These are phyloP conservation scores for Tiliacea citrago DNA, from an alignment of 2,888 invertebrate genomes.

Conservation along the genomic window DNA sequence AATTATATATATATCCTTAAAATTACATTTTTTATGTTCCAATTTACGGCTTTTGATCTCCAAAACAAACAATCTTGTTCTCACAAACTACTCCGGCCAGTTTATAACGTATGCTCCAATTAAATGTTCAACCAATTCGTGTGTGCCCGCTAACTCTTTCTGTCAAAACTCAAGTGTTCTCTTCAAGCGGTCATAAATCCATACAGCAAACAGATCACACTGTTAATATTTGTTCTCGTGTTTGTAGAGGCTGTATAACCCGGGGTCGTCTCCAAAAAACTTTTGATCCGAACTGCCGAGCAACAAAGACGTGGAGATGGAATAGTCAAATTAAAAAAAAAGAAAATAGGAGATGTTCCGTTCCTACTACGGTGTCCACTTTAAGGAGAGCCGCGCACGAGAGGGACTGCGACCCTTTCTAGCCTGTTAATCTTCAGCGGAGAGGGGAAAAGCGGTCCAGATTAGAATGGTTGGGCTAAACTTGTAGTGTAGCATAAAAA, in stretches of 20 bases:
- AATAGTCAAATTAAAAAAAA: slow-evolving; percentile 83
- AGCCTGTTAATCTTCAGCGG: slow-evolving; percentile 69
- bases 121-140: slow-evolving; percentile 77
- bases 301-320: slow-evolving; percentile 81
- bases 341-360: slow-evolving; percentile 81
- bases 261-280: slow-evolving; percentile 71
- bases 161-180: slow-evolving; percentile 73
- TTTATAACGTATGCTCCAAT: slow-evolving; percentile 65
- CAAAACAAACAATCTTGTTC: slow-evolving; percentile 40
- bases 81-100: slow-evolving; percentile 51
- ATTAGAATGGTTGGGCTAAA: slow-evolving; percentile 81
- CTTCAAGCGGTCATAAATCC: slow-evolving; percentile 81
- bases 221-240: slow-evolving; percentile 82
- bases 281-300: slow-evolving; percentile 77
- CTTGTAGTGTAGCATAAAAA: slow-evolving; percentile 87
- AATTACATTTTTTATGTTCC: slow-evolving; percentile 47
- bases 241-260: slow-evolving; percentile 67
- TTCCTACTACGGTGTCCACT: slow-evolving; percentile 75
- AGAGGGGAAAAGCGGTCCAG: slow-evolving; percentile 72
- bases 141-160: slow-evolving; percentile 78
- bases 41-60: slow-evolving; percentile 46
- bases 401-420: slow-evolving; percentile 73
- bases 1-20: slow-evolving; percentile 49
- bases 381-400: slow-evolving; percentile 69
- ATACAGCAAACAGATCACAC: slow-evolving; percentile 75